Evolutionary conservation across 1,140 invertebrate genomes (phyloP).

Genomic region (Brachionus rotundiformis): DNA sequence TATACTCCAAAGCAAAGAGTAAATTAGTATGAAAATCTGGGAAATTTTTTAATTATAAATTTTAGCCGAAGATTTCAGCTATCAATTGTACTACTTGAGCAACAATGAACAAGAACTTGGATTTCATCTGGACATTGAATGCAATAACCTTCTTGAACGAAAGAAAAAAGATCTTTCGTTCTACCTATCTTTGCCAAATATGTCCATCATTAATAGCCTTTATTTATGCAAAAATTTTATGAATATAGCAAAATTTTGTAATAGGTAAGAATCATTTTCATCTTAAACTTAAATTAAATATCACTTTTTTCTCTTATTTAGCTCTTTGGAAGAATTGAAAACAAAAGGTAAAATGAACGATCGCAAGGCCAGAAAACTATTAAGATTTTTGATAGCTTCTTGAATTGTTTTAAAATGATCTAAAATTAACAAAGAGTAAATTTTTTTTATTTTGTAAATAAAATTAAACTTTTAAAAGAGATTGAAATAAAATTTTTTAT

Average conservation of each 20-base stretch:
- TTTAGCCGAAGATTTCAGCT: conserved; percentile 40
- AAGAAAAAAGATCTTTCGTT: conserved; percentile 45
- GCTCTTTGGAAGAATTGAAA: conserved; percentile 43
- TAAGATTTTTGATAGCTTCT: conserved; percentile 34
- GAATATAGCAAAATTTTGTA: conserved; percentile 18
- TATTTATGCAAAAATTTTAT: conserved; percentile 25
- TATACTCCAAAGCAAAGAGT: conserved; percentile 25
- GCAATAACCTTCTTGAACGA: neutral
- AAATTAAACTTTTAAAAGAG: conserved; percentile 14
- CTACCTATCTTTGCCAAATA: conserved; percentile 12
- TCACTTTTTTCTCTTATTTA: too few relatives aligned
- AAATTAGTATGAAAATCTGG: neutral
- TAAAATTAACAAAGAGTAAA: too few relatives aligned
- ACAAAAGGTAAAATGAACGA: conserved; percentile 48
- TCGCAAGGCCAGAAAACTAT: conserved; percentile 46
- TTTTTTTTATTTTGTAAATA: conserved; percentile 16
- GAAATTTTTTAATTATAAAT: neutral
- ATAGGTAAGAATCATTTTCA: neutral
- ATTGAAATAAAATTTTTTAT: neutral
- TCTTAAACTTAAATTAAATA: too few relatives aligned
- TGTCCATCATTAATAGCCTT: conserved; percentile 26
- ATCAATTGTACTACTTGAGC: conserved; percentile 27
- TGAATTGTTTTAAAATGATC: too few relatives aligned
- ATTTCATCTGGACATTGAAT: neutral
- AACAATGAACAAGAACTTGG: conserved; percentile 26